These are phyloP conservation scores for Galeopterus variegatus DNA, from an alignment of 2,113 vertebrate species.

Conservation along the genomic window DNA sequence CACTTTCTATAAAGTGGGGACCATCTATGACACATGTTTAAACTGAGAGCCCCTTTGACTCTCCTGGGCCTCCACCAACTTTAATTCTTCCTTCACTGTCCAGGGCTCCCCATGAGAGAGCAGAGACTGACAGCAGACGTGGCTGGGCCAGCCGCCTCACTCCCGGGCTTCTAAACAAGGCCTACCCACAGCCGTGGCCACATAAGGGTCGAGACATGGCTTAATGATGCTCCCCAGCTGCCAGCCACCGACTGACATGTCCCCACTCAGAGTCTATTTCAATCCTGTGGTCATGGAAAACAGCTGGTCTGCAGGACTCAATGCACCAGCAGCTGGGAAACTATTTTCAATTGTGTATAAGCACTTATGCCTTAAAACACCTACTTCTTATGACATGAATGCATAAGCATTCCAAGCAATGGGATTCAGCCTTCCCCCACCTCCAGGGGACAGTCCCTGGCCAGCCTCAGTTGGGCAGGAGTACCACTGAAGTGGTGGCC, in stretches of 20 bases:
- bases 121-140: background rate
- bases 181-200: slow-evolving; percentile 17
- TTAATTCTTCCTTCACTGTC: background rate
- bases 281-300: slow-evolving; percentile 47
- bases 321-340: background rate
- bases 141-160: background rate
- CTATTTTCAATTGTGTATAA: slow-evolving; percentile 30
- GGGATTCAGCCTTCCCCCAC: background rate
- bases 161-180: background rate
- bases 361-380: background rate
- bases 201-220: background rate
- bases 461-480: rapidly evolving
- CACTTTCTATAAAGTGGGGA: background rate
- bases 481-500: rapidly evolving
- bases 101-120: background rate
- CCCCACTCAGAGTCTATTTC: background rate
- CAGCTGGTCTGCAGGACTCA: slow-evolving; percentile 5
- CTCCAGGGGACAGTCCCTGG: background rate
- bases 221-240: background rate
- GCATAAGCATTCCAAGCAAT: background rate
- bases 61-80: background rate
- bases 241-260: background rate
- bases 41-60: background rate
- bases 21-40: background rate
- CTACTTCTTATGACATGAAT: background rate